These are phyloP conservation scores for Zosterops pallidus DNA, from an alignment of 2,113 vertebrate species.

Conservation along the genomic window DNA sequence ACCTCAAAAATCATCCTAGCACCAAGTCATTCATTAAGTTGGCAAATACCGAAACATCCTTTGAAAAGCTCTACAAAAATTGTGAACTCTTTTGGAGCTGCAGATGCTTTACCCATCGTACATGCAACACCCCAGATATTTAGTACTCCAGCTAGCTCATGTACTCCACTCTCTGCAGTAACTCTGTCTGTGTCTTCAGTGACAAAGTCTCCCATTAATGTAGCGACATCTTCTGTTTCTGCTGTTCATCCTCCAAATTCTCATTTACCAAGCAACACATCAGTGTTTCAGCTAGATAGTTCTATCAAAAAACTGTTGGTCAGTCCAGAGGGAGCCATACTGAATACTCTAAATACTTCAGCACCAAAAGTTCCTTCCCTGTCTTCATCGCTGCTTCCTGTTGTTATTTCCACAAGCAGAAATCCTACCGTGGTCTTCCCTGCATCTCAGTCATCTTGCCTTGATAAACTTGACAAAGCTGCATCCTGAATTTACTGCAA, in stretches of 20 bases:
- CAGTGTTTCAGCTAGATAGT: constrained; percentile 73
- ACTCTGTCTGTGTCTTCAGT: constrained; percentile 61
- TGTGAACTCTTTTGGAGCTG: constrained; percentile 76
- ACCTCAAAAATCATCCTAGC: constrained; percentile 66
- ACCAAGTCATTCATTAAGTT: constrained; percentile 63
- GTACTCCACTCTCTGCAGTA: constrained; percentile 58
- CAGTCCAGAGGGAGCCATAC: constrained; percentile 88
- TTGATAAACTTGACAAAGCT: constrained; percentile 76
- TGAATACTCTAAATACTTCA: constrained; percentile 83
- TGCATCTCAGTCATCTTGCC: constrained; percentile 68
- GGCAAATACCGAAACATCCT: constrained; percentile 64
- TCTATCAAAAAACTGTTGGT: constrained; percentile 85
- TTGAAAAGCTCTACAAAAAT: constrained; percentile 78
- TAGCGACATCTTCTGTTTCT: constrained; percentile 68
- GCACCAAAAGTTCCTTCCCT: constrained; percentile 64
- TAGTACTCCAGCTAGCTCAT: constrained; percentile 66
- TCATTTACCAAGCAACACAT: constrained; percentile 63
- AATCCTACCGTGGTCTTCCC: constrained; percentile 72
- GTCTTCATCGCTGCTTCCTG: constrained; percentile 71
- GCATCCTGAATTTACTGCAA: constrained; percentile 72
- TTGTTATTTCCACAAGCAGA: constrained; percentile 71
- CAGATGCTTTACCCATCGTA: constrained; percentile 76
- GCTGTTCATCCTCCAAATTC: constrained; percentile 46
- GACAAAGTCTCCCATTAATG: constrained; percentile 58
- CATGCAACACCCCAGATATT: constrained; percentile 77